Conservation (phyloP, 23 tunicate species). For the Aplidium turbinatum region DNA sequence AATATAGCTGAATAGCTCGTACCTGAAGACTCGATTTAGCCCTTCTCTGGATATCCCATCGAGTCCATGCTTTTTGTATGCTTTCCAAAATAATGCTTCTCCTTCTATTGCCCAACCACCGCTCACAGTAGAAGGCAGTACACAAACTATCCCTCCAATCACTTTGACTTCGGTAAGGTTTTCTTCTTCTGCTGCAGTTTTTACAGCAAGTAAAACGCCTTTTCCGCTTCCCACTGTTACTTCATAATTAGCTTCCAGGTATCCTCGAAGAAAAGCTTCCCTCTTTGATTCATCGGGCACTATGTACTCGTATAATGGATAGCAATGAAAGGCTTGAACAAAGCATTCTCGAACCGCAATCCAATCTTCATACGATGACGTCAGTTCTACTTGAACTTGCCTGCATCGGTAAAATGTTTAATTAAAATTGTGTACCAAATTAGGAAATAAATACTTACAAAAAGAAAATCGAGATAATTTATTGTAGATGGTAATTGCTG, state of each 20-base stretch:
- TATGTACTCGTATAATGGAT: constrained; percentile 84
- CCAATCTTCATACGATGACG: constrained; percentile 65
- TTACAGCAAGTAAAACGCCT: constrained; percentile 25
- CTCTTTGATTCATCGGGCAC: constrained; percentile 68
- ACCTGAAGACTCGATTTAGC: constrained; percentile 58
- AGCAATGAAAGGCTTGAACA: constrained; percentile 56
- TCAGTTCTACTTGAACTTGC: constrained; percentile 21
- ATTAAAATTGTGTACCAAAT: too few relatives aligned
- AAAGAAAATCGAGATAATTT: too few relatives aligned
- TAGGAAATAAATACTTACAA: too few relatives aligned
- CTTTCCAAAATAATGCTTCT: constrained; percentile 68
- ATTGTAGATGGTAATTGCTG: too few relatives aligned
- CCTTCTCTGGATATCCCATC: constrained; percentile 58
- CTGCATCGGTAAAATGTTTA: constrained; percentile 25
- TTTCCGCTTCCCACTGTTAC: constrained; percentile 70
- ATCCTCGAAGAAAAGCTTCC: constrained; percentile 72
- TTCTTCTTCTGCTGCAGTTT: neutral
- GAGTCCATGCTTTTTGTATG: constrained; percentile 66
- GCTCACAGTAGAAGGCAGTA: constrained; percentile 76
- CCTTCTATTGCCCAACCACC: constrained; percentile 67
- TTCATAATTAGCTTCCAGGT: constrained; percentile 79
- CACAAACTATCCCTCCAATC: constrained; percentile 60
- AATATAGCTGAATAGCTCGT: too few relatives aligned
- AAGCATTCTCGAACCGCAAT: constrained; percentile 48
- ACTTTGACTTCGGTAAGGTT: neutral